phyloP scores from a whole-genome alignment of 2,888 invertebrate genomes.

The Hemithea aestivaria region DNA sequence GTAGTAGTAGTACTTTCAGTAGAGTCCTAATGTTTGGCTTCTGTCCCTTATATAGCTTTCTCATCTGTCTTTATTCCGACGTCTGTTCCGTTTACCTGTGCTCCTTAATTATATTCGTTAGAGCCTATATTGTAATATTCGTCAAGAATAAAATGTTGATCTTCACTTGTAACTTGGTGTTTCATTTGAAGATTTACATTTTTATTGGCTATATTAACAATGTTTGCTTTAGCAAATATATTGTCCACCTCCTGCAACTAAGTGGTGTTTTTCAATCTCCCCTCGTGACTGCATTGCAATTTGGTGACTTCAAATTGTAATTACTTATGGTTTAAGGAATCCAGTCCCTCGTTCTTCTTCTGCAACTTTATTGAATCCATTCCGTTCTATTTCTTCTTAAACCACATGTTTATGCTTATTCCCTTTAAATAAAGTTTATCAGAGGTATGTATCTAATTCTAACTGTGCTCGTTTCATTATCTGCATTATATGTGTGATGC shows the following conservation, averaged over 20 bases:
- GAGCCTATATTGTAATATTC: conserved; percentile 43
- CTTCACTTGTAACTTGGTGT: conserved; percentile 57
- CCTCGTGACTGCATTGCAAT: conserved; percentile 80
- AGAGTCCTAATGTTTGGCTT: conserved; percentile 24
- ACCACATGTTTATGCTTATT: conserved; percentile 33
- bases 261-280: conserved; percentile 76
- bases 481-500: conserved; percentile 20
- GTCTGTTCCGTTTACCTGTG: conserved; percentile 22
- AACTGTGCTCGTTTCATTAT: conserved; percentile 22
- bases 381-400: conserved; percentile 26
- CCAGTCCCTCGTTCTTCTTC: conserved; percentile 75
- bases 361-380: conserved; percentile 40
- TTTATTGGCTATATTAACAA: conserved; percentile 37
- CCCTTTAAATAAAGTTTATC: conserved; percentile 31
- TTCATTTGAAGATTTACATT: conserved; percentile 57
- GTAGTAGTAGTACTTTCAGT: conserved; percentile 16
- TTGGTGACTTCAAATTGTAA: conserved; percentile 79
- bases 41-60: conserved; percentile 22
- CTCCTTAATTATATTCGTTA: conserved; percentile 46
- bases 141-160: conserved; percentile 41
- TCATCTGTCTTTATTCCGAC: conserved; percentile 29
- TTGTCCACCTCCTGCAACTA: conserved; percentile 33
- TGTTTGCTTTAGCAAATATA: conserved; percentile 46
- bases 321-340: conserved; percentile 78
- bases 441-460: conserved; percentile 35